Base-by-base conservation (phyloP, 1,140 invertebrate genomes). In the Periplaneta americana region DNA sequence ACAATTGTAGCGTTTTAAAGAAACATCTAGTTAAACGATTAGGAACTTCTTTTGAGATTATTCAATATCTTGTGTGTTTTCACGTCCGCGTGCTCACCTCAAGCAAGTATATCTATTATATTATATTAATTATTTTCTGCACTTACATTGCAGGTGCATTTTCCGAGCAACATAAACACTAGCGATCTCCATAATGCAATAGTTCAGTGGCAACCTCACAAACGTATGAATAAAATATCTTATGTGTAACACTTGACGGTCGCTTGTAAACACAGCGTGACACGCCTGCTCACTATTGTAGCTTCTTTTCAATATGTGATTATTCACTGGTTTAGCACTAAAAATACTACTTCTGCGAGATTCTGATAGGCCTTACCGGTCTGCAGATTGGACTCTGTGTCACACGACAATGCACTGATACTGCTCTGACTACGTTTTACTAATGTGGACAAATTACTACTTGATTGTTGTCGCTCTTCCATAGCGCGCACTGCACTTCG, bases 401-500 rank as follows among this genome's bases (percentile, higher is more conserved):
- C 76, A 10, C 18, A 28, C 13, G 76, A 78, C 32, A 80, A 31
- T 15, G 37, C 79, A 74, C 79, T 80, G 28, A 39, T 48, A 34
- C 31, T 48, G 31, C 79, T 80, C 3, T 48, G 79, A 28, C 79
- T 80, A 3, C 79, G 79, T 35, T 39, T 48, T 22, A 78, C 76
- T 39, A 36, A 36, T 34, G 35, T 22, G 11, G 34, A 8, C 22
- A 78, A 28, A 31, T 31, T 78, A 31, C 34, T 36, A 36, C 28
- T 34, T 28, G 76, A 78, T 78, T 37, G 76, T 78, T 78, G 76
- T 28, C 87, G 84, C 79, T 93, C 92, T 84, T 94, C 93, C 92
- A 94, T 94, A 74, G 92, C 92, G 84, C 91, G 92, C 39, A 93
- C 93, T 84, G 93, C 92, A 89, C 93, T 94, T 81, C 92, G 91